phyloP scores from a whole-genome alignment of 37 sponge, comb jelly and placozoan genomes.

The Mnemiopsis leidyi region DNA sequence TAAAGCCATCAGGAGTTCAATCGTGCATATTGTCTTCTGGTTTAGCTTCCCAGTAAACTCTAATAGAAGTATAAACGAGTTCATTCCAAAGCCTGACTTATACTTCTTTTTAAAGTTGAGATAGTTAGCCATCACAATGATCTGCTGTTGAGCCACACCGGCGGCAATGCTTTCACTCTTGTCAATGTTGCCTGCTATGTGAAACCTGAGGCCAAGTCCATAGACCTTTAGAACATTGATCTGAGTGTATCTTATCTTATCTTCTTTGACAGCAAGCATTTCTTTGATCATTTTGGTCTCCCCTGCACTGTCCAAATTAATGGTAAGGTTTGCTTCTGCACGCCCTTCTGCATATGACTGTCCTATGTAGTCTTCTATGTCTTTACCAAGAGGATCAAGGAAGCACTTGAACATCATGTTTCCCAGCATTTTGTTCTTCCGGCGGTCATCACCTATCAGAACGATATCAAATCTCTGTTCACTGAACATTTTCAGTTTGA shows the following conservation, averaged over 20 bases:
- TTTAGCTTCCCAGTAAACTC: constrained; percentile 1
- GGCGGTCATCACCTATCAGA: neutral
- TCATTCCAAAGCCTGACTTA: constrained; percentile 65
- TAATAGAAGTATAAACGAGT: neutral
- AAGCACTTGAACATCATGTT: constrained; percentile 64
- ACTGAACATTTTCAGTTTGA: constrained; percentile 34
- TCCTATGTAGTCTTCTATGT: constrained; percentile 28
- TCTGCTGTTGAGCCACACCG: constrained; percentile 11
- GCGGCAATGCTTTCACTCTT: constrained; percentile 43
- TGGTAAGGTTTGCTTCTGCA: neutral
- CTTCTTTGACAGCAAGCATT: constrained; percentile 51
- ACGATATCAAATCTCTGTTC: constrained; percentile 23
- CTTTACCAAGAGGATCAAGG: constrained; percentile 33
- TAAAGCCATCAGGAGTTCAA: neutral
- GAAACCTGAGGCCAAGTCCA: constrained; percentile 21
- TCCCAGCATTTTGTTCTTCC: neutral
- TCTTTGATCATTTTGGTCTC: constrained; percentile 14
- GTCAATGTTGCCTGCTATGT: constrained; percentile 24
- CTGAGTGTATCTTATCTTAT: constrained; percentile 17
- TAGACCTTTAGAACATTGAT: constrained; percentile 49
- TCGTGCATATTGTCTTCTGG: neutral
- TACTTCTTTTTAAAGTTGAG: constrained; percentile 53
- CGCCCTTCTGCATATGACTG: neutral
- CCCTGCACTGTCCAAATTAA: neutral
- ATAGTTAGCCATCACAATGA: constrained; percentile 43